A percentile compares a stretch with the other conserved stretches of the same genome.
phyloP scores from a whole-genome alignment of 2,888 invertebrate species.

The Isotomurus palustris region DNA sequence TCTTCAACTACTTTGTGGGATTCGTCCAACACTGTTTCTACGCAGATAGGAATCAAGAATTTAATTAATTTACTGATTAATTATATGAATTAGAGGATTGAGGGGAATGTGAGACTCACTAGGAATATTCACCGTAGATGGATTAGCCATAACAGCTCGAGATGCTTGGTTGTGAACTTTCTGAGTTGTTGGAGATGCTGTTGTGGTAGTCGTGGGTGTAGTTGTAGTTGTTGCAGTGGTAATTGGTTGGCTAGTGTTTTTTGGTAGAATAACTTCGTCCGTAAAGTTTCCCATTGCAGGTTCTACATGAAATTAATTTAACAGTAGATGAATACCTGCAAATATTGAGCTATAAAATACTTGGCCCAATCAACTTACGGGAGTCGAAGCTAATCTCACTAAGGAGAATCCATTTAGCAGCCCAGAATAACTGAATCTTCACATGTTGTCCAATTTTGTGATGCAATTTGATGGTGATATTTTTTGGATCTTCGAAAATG shows the following conservation, averaged over 20 bases:
- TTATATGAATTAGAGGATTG: no score
- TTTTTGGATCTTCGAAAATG: slow-evolving; percentile 73
- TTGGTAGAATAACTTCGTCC: slow-evolving; percentile 13
- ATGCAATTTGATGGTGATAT: slow-evolving; percentile 75
- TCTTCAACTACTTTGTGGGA: slow-evolving; percentile 25
- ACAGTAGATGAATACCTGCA: neutral
- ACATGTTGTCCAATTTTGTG: slow-evolving; percentile 76
- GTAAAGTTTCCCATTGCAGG: slow-evolving; percentile 34
- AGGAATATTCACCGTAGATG: no score
- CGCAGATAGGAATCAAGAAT: slow-evolving; percentile 14
- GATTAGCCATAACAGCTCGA: slow-evolving; percentile 30
- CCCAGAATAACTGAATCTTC: slow-evolving; percentile 70
- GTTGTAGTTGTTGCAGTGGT: neutral
- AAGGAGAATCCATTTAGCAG: slow-evolving; percentile 80
- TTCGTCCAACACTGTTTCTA: slow-evolving; percentile 32
- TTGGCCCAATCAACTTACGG: slow-evolving; percentile 53
- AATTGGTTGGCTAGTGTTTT: no score
- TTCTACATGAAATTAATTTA: slow-evolving; percentile 16
- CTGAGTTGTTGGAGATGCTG: neutral
- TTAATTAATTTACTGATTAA: no score
- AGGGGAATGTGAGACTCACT: no score
- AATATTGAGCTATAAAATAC: neutral
- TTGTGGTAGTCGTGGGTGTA: neutral
- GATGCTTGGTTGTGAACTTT: slow-evolving; percentile 35
- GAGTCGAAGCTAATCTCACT: slow-evolving; percentile 86